Evolutionary conservation across 1,140 invertebrate species (phyloP), one percentile per base, ranked within the genome.

Genomic region (Andrena cerasifolii): DNA sequence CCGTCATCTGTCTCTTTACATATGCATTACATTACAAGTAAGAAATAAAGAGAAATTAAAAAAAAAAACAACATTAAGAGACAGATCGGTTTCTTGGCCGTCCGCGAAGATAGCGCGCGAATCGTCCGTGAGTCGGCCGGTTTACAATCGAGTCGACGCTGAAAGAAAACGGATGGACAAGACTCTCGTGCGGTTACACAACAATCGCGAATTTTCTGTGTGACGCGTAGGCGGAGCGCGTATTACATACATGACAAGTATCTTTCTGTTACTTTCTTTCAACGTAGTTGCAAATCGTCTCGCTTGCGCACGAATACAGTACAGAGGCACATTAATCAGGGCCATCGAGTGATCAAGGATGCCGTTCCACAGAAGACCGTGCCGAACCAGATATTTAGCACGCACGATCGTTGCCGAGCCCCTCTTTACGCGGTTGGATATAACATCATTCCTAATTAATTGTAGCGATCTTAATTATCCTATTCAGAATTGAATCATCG

Each of bases 101-200:
- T 79, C 56, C 28, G 28, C 59, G 28, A 53, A 26, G 62, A 67
- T 77, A 47, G 28, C 1, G 28, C 33, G 36, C 40, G 71, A 73
- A 68, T 53, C 54, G 33, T 80, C 40, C 36, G 33, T 78, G 66
- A 67, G 54, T 76, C 58, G 49, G 43, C 58, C 65, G 43, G 54
- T 72, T 79, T 71, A 82, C 58, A 47, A 70, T 66, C n/a, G 36
- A 79, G 21, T 72, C 47, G 16, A 68, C 59, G 59, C 2, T 56
- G 49, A 82, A 62, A 71, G 31, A 70, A 74, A 28, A 66, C 54
- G 10, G 33, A n/a, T 31, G 62, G 51, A 65, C 66, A 65, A 77
- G 77, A 72, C 33, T 84, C 79, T 84, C 79, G 70, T 82, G 62
- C 73, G 54, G 47, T 79, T 82, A 3, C 10, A 82, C 62, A 83